phyloP scores from a whole-genome alignment of 2,797 vertebrate genomes.

The Petrocephalus schoutedeni region DNA sequence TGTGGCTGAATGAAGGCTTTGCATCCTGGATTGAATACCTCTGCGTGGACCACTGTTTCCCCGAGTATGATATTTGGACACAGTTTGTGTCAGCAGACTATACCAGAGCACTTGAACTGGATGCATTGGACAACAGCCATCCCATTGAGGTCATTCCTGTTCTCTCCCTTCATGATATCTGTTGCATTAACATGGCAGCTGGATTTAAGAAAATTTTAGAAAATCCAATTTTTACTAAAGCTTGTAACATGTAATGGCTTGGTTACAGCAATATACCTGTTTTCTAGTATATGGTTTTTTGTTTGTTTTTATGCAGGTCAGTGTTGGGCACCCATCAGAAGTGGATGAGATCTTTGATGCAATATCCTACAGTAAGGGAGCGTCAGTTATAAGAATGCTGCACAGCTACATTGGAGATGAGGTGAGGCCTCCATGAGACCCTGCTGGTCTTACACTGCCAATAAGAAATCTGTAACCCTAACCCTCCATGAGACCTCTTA shows the following conservation, averaged over 20 bases:
- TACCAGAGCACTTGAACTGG: slow-evolving; percentile 90
- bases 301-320: slow-evolving; percentile 66
- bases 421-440: slow-evolving; percentile 58
- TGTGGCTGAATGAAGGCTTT: slow-evolving; percentile 98
- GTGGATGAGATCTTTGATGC: slow-evolving; percentile 99
- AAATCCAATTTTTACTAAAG: background rate
- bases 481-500: background rate
- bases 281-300: background rate
- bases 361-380: slow-evolving; percentile 99
- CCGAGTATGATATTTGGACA: slow-evolving; percentile 98
- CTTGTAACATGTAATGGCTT: background rate
- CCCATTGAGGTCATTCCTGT: slow-evolving; percentile 81
- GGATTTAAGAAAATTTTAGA: background rate
- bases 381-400: slow-evolving; percentile 96
- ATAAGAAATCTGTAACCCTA: background rate
- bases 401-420: slow-evolving; percentile 95
- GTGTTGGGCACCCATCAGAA: slow-evolving; percentile 92
- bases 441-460: background rate
- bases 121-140: slow-evolving; percentile 96
- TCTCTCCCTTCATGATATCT: background rate
- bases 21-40: slow-evolving; percentile 99
- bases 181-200: background rate
- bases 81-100: slow-evolving; percentile 98
- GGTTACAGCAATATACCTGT: background rate
- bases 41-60: slow-evolving; percentile 97